These are phyloP conservation scores for Drosophila helvetica DNA, from an alignment of 2,888 invertebrate species.

Conservation along the genomic window DNA sequence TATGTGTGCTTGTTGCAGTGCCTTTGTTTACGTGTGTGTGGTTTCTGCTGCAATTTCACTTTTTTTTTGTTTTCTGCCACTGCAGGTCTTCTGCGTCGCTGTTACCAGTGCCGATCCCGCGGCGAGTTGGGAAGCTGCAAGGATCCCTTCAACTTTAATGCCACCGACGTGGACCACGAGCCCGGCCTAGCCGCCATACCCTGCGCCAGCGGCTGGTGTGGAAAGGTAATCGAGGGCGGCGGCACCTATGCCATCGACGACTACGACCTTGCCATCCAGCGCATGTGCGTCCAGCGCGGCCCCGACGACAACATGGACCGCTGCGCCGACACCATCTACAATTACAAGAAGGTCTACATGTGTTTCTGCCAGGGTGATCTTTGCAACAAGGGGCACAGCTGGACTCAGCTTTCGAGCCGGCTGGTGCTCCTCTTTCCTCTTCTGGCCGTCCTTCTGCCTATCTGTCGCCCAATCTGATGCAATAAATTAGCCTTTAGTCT, in stretches of 20 bases:
- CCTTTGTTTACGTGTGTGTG: constrained; percentile 16
- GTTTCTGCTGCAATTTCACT: constrained; percentile 2
- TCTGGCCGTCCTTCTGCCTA: neutral
- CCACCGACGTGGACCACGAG: constrained; percentile 89
- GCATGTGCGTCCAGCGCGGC: constrained; percentile 93
- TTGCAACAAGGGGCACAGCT: constrained; percentile 86
- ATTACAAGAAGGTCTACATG: constrained; percentile 93
- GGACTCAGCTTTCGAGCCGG: neutral
- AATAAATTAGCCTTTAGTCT: constrained; percentile 10
- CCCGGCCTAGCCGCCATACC: constrained; percentile 90
- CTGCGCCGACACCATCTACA: constrained; percentile 93
- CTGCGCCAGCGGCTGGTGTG: constrained; percentile 95
- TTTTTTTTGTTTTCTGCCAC: constrained; percentile 3
- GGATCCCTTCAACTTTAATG: constrained; percentile 92
- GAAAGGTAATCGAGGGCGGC: constrained; percentile 93
- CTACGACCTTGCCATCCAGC: constrained; percentile 93
- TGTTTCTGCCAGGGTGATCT: constrained; percentile 96
- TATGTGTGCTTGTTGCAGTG: constrained; percentile 27
- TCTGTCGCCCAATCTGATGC: neutral
- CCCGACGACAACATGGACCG: constrained; percentile 96
- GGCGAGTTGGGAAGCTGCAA: constrained; percentile 95
- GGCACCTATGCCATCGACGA: constrained; percentile 92
- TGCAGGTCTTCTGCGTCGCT: constrained; percentile 89
- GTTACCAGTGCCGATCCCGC: constrained; percentile 93
- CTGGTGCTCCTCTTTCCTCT: neutral